phyloP scores from a whole-genome alignment of 2,888 invertebrate species.

The Meliscaeva auricollis region DNA sequence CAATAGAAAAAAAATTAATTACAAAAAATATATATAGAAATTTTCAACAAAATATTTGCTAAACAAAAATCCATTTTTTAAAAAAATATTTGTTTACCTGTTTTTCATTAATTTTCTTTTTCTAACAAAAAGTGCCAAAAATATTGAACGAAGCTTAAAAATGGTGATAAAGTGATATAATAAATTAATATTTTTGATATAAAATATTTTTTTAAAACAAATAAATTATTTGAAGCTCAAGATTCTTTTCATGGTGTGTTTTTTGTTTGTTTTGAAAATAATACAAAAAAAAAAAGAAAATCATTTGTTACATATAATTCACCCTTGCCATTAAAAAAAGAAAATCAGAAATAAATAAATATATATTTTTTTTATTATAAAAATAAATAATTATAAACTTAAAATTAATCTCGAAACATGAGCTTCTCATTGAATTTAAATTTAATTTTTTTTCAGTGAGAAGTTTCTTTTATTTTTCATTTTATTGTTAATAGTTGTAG shows the following conservation, averaged over 20 bases:
- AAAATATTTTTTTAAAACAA: slow-evolving; percentile 29
- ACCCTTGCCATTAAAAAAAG: slow-evolving; percentile 66
- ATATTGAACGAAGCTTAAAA: slow-evolving; percentile 70
- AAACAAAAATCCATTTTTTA: slow-evolving; percentile 29
- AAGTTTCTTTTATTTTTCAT: slow-evolving; percentile 45
- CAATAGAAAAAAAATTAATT: slow-evolving; percentile 46
- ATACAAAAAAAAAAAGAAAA: slow-evolving; percentile 18
- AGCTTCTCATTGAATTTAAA: background rate
- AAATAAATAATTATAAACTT: background rate
- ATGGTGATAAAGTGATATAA: slow-evolving; percentile 70
- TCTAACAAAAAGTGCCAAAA: slow-evolving; percentile 72
- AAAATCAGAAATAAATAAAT: slow-evolving; percentile 18
- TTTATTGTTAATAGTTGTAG: slow-evolving; percentile 54
- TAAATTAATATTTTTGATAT: slow-evolving; percentile 77
- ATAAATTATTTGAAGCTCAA: too few relatives aligned
- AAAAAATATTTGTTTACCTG: slow-evolving; percentile 49
- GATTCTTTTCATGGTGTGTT: slow-evolving; percentile 30
- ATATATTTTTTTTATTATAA: slow-evolving; percentile 17
- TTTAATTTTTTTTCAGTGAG: slow-evolving; percentile 37
- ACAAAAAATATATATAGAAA: slow-evolving; percentile 24
- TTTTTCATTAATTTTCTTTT: slow-evolving; percentile 46
- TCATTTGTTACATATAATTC: slow-evolving; percentile 69
- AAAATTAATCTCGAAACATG: background rate
- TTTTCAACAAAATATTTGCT: slow-evolving; percentile 33
- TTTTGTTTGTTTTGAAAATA: slow-evolving; percentile 50